Evolutionary conservation across 2,888 invertebrate species (phyloP).

Genomic region (Drosophila paucipuncta): DNA sequence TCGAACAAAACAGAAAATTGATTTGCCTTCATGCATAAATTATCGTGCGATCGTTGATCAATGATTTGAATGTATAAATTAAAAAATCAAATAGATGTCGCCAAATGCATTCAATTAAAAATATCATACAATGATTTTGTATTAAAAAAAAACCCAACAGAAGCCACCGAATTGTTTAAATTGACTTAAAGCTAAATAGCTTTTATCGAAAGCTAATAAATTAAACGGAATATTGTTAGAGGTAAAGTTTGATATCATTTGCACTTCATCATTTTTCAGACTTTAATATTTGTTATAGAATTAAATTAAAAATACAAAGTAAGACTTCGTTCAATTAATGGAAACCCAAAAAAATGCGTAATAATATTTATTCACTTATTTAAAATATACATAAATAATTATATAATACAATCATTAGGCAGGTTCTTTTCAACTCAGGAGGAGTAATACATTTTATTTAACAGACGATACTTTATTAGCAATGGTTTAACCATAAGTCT

Average conservation of each 20-base stretch:
- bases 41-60: slow-evolving; percentile 40
- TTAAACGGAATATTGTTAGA: background rate
- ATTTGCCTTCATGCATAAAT: slow-evolving; percentile 73
- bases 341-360: background rate
- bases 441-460: background rate
- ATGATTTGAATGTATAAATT: slow-evolving; percentile 68
- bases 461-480: background rate
- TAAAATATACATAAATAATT: background rate
- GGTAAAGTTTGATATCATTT: background rate
- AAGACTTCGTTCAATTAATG: background rate
- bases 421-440: background rate
- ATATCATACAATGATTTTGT: slow-evolving; percentile 27
- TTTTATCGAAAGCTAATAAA: background rate
- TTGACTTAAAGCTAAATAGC: background rate
- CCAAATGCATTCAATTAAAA: slow-evolving; percentile 67
- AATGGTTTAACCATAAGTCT: background rate
- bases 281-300: background rate
- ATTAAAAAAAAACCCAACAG: slow-evolving; percentile 20
- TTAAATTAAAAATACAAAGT: background rate
- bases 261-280: background rate
- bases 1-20: slow-evolving; percentile 65
- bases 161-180: slow-evolving; percentile 27
- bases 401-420: background rate
- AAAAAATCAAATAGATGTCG: slow-evolving; percentile 66
- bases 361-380: background rate